Conservation (phyloP, 2,888 invertebrate genomes). For the Dysmachus trigonus region DNA sequence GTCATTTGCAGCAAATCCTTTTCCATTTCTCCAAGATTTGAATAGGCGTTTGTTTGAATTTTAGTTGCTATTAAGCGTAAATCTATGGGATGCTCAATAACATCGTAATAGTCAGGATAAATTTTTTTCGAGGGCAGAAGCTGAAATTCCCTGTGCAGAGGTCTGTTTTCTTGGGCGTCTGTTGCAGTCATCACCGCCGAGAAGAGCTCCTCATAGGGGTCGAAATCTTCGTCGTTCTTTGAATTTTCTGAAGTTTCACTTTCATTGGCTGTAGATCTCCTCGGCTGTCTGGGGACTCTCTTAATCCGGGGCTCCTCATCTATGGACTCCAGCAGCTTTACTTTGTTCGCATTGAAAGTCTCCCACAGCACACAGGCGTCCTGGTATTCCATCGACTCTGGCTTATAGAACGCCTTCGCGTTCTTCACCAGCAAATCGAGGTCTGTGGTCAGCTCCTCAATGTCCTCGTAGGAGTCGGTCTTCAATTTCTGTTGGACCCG, state of each 20-base stretch:
- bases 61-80: conserved; percentile 91
- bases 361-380: conserved; percentile 92
- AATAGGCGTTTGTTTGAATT: conserved; percentile 86
- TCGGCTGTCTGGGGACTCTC: conserved; percentile 58
- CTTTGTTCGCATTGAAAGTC: conserved; percentile 70
- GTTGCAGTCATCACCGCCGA: conserved; percentile 86
- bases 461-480: conserved; percentile 94
- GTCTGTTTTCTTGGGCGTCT: conserved; percentile 78
- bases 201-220: conserved; percentile 88
- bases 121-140: conserved; percentile 90
- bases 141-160: conserved; percentile 87
- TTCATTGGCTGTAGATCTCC: conserved; percentile 61
- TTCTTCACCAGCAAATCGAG: conserved; percentile 92
- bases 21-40: conserved; percentile 82
- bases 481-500: conserved; percentile 95
- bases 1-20: conserved; percentile 90
- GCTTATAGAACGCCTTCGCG: conserved; percentile 94
- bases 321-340: conserved; percentile 59
- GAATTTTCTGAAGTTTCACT: conserved; percentile 77
- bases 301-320: conserved; percentile 60
- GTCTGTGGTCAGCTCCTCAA: conserved; percentile 90
- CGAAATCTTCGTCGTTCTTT: conserved; percentile 77
- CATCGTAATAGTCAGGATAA: conserved; percentile 95
- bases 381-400: conserved; percentile 83
- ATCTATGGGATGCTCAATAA: conserved; percentile 95